Evolutionary conservation across 2,113 vertebrate genomes (phyloP), one percentile per base, ranked within the genome.

Genomic region (Saguinus midas): DNA sequence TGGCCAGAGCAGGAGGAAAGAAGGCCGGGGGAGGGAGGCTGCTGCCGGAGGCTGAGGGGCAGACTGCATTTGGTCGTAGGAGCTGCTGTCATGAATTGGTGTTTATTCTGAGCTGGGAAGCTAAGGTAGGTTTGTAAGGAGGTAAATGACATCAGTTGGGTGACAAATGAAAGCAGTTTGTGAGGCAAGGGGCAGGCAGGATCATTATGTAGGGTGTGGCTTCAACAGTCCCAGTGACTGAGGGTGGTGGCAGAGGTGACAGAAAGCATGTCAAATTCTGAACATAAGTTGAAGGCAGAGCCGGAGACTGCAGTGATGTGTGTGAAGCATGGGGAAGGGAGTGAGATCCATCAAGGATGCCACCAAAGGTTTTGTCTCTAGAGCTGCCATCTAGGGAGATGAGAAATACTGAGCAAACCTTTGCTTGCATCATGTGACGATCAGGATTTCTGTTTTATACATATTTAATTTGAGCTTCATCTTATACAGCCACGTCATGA

Each of bases 261-360:
- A 29, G 80, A 0, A 1, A 0, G 12, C 1, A 9, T 14, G 1
- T 64, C n/a, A 32, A n/a, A n/a, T 6, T 48, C 58, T 11, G 78
- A 48, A 45, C 4, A 0, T 2, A 1, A 7, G 43, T 29, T 37
- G 76, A 4, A 10, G 1, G n/a, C 1, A 23, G n/a, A n/a, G 78
- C 8, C 6, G 3, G 2, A 32, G 8, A 1, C 73, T 2, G 0
- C n/a, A 1, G 9, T 11, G 32, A 11, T 10, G n/a, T 4, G 5
- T 48, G 0, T 9, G 58, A 20, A n/a, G 17, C 0, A 0, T 17
- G 10, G 1, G 35, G 70, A 35, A 9, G 50, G n/a, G 1, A 2
- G 25, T 7, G 25, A 58, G 17, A 27, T 2, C 13, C 25, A 0
- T 0, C 5, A 6, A 43, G 37, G 66, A 1, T 4, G 88, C 11